A percentile compares a stretch with the other conserved stretches of the same genome.
Evolutionary conservation across 2,888 invertebrate species (phyloP).

Genomic region (Rhodophaea formosa): DNA sequence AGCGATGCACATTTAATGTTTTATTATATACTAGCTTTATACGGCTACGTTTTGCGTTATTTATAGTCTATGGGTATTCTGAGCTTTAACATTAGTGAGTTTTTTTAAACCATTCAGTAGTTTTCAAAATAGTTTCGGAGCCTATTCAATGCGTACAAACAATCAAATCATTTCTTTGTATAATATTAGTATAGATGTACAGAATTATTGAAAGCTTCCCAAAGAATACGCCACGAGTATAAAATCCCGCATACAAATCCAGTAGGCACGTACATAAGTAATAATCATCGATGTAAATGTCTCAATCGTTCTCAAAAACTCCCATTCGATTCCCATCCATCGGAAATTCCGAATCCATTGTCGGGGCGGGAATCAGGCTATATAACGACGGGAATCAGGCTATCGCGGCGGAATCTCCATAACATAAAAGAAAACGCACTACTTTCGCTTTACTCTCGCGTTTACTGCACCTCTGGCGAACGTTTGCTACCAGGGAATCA

Average conservation of each 20-base stretch:
- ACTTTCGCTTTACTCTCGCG: constrained; percentile 49
- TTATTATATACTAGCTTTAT: no score
- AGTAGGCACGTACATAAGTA: background rate
- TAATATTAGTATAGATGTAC: no score
- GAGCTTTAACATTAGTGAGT: no score
- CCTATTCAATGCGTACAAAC: no score
- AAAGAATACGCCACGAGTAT: no score
- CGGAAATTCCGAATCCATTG: constrained; percentile 46
- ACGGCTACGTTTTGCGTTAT: no score
- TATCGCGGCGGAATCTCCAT: constrained; percentile 50
- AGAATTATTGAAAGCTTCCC: no score
- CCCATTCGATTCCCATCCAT: constrained; percentile 31
- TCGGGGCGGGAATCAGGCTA: constrained; percentile 43
- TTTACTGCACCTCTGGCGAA: constrained; percentile 64
- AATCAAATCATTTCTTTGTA: no score
- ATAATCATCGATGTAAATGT: constrained; percentile 8
- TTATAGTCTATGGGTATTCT: no score
- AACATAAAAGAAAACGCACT: constrained; percentile 48
- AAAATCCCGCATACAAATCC: background rate
- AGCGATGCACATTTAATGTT: no score
- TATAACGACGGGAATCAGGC: constrained; percentile 49
- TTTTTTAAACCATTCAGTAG: no score
- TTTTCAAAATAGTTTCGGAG: no score
- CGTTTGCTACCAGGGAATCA: constrained; percentile 35
- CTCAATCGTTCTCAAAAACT: constrained; percentile 10